phyloP scores from a whole-genome alignment of 1,140 invertebrate species.

The Leptinotarsa lineolata region DNA sequence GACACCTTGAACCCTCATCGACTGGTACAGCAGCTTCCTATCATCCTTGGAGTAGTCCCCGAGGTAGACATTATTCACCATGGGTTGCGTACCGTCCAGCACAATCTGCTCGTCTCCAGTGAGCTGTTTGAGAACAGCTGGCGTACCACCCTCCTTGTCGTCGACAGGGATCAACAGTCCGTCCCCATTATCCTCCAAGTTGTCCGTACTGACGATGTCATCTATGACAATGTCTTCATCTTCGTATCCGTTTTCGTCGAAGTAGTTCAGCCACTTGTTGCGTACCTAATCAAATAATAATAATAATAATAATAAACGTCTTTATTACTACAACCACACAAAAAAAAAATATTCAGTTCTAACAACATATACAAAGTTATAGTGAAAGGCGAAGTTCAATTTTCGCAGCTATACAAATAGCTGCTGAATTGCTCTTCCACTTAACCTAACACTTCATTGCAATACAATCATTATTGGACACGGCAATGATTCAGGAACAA shows the following conservation, averaged over 20 bases:
- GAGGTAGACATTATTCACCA: conserved; percentile 46
- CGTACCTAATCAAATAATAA: conserved; percentile 31
- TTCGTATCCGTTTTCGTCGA: conserved; percentile 40
- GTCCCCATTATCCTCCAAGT: conserved; percentile 34
- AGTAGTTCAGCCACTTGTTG: conserved; percentile 50
- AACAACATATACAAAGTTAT: too few species aligned
- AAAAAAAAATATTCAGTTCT: too few species aligned
- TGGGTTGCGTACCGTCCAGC: conserved; percentile 38
- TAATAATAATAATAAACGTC: too few species aligned
- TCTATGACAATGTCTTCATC: conserved; percentile 34
- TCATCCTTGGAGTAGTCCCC: conserved; percentile 50
- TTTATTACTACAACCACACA: too few species aligned
- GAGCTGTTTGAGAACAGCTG: conserved; percentile 27
- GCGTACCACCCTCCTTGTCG: conserved; percentile 23
- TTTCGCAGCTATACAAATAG: too few species aligned
- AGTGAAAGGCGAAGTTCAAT: too few species aligned
- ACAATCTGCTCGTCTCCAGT: conserved; percentile 37
- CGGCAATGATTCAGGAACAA: too few species aligned
- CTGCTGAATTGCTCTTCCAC: too few species aligned
- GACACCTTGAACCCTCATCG: conserved; percentile 47
- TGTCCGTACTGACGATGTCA: conserved; percentile 27
- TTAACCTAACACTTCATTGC: too few species aligned
- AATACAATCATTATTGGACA: too few species aligned
- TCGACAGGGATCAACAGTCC: conserved; percentile 44
- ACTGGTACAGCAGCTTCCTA: conserved; percentile 46